Evolutionary conservation across 2,888 invertebrate species (phyloP).

Genomic region (Drepana falcataria): DNA sequence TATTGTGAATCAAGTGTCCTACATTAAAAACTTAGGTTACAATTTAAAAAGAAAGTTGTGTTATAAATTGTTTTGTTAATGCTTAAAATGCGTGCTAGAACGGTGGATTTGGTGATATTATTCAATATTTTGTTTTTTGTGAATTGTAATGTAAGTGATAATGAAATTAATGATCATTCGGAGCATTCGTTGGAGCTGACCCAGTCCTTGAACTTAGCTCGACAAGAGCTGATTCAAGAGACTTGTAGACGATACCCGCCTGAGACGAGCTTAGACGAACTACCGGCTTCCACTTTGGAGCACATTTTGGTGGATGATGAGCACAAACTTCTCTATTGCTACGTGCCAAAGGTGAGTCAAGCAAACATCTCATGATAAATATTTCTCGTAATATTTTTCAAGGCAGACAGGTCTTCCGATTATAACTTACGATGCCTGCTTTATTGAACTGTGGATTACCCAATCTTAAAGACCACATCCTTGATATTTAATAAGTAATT

Average conservation of each 20-base stretch:
- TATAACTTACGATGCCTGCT: not conserved
- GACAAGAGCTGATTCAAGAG: slow-evolving; percentile 80
- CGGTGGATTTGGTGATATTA: slow-evolving; percentile 41
- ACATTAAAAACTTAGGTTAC: slow-evolving; percentile 44
- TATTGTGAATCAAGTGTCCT: slow-evolving; percentile 38
- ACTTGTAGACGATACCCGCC: slow-evolving; percentile 77
- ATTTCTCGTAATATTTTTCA: too few species aligned
- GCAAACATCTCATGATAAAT: too few species aligned
- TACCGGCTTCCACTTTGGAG: slow-evolving; percentile 80
- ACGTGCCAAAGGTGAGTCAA: slow-evolving; percentile 91
- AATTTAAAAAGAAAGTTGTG: slow-evolving; percentile 57
- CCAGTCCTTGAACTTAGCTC: slow-evolving; percentile 80
- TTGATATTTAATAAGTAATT: too few species aligned
- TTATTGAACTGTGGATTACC: too few species aligned
- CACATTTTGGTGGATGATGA: slow-evolving; percentile 91
- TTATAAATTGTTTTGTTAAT: slow-evolving; percentile 35
- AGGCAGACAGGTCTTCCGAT: too few species aligned
- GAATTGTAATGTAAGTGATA: slow-evolving; percentile 45
- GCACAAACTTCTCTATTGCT: slow-evolving; percentile 92
- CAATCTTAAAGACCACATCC: too few species aligned
- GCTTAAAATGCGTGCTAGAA: slow-evolving; percentile 47
- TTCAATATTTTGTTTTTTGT: slow-evolving; percentile 44
- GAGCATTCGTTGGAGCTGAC: slow-evolving; percentile 79
- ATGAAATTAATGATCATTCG: slow-evolving; percentile 31
- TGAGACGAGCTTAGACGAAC: slow-evolving; percentile 56